Percentiles rank a stretch among this genome's conserved stretches.
phyloP scores from a whole-genome alignment of 1,140 invertebrate species.

The Rhyacophila brunnea region DNA sequence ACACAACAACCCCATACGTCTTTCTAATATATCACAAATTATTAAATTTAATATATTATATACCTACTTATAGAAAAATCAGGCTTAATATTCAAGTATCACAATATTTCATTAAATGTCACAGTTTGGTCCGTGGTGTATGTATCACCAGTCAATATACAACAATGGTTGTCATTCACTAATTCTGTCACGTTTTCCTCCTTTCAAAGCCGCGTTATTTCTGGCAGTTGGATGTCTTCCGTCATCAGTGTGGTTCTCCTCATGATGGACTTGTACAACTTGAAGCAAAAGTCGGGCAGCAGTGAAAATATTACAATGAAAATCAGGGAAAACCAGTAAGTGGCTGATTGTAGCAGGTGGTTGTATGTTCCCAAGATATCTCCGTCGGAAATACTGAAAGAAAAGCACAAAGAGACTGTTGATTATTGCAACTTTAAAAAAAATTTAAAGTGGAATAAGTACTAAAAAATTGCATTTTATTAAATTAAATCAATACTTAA shows the following conservation, averaged over 20 bases:
- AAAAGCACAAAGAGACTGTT: constrained; percentile 7
- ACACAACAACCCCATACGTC: too few relatives aligned
- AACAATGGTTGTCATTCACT: too few relatives aligned
- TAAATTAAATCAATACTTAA: too few relatives aligned
- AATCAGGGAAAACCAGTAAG: constrained; percentile 63
- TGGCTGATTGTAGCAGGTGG: constrained; percentile 55
- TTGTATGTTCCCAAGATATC: constrained; percentile 64
- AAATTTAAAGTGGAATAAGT: too few relatives aligned
- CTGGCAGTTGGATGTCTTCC: not conserved
- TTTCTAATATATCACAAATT: too few relatives aligned
- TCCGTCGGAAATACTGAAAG: constrained; percentile 58
- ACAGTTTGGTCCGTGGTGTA: not conserved
- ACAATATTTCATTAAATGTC: too few relatives aligned
- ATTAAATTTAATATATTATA: too few relatives aligned
- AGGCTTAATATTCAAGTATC: too few relatives aligned
- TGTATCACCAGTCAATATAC: not conserved
- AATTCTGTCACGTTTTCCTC: too few relatives aligned
- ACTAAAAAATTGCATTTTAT: too few relatives aligned
- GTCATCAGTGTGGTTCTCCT: not conserved
- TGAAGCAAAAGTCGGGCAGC: constrained; percentile 54
- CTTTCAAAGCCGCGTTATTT: constrained; percentile 8
- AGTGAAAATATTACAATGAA: constrained; percentile 57
- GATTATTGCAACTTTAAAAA: too few relatives aligned
- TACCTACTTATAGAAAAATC: too few relatives aligned
- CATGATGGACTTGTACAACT: not conserved